These are phyloP conservation scores for Metopolophium dirhodum DNA, from an alignment of 1,140 invertebrate genomes.

Conservation along the genomic window DNA sequence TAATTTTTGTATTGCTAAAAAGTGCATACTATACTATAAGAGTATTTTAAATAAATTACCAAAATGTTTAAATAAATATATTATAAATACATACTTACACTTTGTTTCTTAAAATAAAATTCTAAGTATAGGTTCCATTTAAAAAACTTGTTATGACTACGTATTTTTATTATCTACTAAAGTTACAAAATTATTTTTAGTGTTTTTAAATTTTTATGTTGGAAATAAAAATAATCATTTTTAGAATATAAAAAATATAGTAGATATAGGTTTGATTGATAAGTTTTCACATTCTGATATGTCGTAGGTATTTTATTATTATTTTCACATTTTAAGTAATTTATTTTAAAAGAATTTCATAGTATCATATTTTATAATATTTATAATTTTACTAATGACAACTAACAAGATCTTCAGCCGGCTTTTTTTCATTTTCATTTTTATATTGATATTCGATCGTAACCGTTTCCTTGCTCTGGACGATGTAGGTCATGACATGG, in stretches of 20 bases:
- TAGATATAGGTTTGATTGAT: no score
- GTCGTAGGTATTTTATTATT: no score
- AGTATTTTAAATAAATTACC: no score
- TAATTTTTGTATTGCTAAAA: no score
- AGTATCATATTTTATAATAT: neutral
- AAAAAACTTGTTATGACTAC: no score
- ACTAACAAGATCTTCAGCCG: neutral
- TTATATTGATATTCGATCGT: neutral
- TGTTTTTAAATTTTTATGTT: neutral
- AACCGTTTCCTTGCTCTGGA: neutral
- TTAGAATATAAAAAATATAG: neutral
- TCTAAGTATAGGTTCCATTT: no score
- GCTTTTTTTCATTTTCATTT: neutral
- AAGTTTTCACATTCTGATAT: neutral
- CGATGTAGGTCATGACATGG: neutral
- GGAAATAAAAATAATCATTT: neutral
- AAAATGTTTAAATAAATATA: no score
- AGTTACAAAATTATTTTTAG: neutral
- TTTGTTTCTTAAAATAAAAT: no score
- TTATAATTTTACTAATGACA: neutral
- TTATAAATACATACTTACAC: no score
- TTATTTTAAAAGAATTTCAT: neutral
- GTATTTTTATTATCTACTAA: no score
- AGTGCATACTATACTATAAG: no score
- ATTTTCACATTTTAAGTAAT: neutral